Percentiles rank a stretch among this genome's conserved stretches.
phyloP scores from a whole-genome alignment of 2,113 vertebrate genomes.

The Cinclus mexicanus region DNA sequence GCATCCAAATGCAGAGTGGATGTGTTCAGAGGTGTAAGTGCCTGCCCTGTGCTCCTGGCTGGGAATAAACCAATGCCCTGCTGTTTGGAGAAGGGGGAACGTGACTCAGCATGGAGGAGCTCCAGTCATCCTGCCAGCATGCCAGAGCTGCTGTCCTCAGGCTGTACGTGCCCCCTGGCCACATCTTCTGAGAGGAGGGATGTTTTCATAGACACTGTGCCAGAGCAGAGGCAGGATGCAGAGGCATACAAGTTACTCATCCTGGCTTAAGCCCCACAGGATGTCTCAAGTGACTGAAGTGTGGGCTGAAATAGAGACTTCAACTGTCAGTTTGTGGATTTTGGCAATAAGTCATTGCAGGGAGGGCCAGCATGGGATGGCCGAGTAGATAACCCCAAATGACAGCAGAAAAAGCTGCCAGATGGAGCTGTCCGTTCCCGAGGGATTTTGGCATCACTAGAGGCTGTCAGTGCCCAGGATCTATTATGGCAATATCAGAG shows the following conservation, averaged over 20 bases:
- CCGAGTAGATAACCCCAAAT: neutral
- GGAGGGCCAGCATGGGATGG: neutral
- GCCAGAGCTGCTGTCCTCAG: neutral
- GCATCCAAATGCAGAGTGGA: neutral
- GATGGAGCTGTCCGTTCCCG: rapidly evolving
- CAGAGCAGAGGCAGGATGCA: constrained; percentile 39
- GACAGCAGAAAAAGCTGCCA: neutral
- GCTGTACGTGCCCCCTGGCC: neutral
- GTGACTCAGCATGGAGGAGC: neutral
- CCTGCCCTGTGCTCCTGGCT: neutral
- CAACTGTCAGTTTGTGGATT: neutral
- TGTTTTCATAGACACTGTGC: neutral
- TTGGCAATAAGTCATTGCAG: neutral
- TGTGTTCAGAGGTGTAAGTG: neutral
- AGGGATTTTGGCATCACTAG: neutral
- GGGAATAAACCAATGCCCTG: neutral
- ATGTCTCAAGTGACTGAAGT: constrained; percentile 21
- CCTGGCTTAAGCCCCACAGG: constrained; percentile 6
- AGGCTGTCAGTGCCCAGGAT: neutral
- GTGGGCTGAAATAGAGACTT: neutral
- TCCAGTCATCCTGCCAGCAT: neutral
- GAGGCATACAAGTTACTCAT: constrained; percentile 11
- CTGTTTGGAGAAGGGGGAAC: neutral
- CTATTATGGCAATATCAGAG: neutral
- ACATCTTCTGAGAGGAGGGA: neutral